Evolutionary conservation across 2,888 invertebrate genomes (phyloP).

Genomic region (Timema cristinae): DNA sequence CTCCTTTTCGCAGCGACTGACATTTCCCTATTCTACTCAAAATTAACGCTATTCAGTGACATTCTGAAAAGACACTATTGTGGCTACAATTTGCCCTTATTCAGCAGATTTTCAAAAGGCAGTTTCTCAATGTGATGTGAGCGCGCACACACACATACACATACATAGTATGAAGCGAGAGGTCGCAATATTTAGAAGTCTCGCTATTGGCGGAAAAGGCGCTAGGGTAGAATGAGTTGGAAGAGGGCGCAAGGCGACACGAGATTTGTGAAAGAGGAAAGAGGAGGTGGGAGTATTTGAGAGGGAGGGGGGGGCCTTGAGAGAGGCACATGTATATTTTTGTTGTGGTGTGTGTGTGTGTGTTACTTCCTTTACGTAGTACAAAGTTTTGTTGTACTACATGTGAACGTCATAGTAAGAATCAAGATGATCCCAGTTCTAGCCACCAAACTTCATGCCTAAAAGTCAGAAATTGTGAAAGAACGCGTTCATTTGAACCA

Average conservation of each 20-base stretch:
- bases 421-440: too few species aligned
- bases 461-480: too few species aligned
- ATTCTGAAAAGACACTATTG: constrained; percentile 36
- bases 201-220: constrained; percentile 25
- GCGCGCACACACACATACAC: constrained; percentile 7
- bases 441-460: too few species aligned
- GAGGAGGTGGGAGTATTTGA: constrained; percentile 9
- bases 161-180: not conserved
- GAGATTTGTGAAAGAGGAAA: not conserved
- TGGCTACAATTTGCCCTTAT: constrained; percentile 35
- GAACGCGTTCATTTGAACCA: too few species aligned
- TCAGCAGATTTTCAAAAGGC: constrained; percentile 34
- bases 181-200: constrained; percentile 27
- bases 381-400: too few species aligned
- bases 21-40: constrained; percentile 33
- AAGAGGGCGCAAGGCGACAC: constrained; percentile 10
- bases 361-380: too few species aligned
- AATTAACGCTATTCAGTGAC: constrained; percentile 36
- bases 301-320: not conserved
- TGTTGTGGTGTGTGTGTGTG: too few species aligned
- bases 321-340: too few species aligned
- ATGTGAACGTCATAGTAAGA: too few species aligned
- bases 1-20: constrained; percentile 16
- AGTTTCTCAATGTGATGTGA: constrained; percentile 23
- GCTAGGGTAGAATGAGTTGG: constrained; percentile 17